Base-by-base conservation (phyloP, 2,888 invertebrate genomes). In the Callimorpha dominula region DNA sequence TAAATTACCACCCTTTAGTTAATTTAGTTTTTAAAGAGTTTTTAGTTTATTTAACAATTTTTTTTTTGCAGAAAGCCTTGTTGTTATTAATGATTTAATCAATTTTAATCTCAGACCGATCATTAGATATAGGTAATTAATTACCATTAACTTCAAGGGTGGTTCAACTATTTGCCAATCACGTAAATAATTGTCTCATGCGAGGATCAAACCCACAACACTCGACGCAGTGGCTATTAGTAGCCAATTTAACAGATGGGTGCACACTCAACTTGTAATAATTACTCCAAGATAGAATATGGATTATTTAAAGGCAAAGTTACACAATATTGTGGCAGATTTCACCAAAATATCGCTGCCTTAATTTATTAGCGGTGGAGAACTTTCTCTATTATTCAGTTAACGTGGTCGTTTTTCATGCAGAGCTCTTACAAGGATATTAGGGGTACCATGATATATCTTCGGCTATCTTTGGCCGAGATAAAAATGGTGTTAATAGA, bases 341-440 rank as follows among this genome's bases (percentile, higher is more conserved):
- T 62, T 60, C 12, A 9, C 17, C 46, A 60, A 52, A 65, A 60
- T 49, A 62, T 52, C 14, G 43, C 63, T 8, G 40, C 68, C 57
- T 67, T 73, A 82, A 86, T 84, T 80, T 84, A 82, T 81, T 78
- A 65, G 71, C 12, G 60, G 70, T 40, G 11, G 54, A 80, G 65
- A 83, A 87, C 73, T 86, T 86, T 78, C 68, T 70, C 80, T 81
- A 85, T 85, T 82, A 85, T 80, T 75, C 72, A 75, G 71, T 82
- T 85, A 84, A 79, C 78, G 83, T 65, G 40, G 70, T 75, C 82
- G 74, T 87, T 83, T 85, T 80, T 87, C 85, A 86, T 86, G 73
- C 42, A 65, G 75, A 65, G 46, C 74, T 74, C 69, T 83, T 83
- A 84, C 72, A 75, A 76, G 72, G 74, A 76, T 81, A 81, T 84